Base-by-base conservation (phyloP, 1,140 invertebrate genomes). In the Philaenus spumarius region DNA sequence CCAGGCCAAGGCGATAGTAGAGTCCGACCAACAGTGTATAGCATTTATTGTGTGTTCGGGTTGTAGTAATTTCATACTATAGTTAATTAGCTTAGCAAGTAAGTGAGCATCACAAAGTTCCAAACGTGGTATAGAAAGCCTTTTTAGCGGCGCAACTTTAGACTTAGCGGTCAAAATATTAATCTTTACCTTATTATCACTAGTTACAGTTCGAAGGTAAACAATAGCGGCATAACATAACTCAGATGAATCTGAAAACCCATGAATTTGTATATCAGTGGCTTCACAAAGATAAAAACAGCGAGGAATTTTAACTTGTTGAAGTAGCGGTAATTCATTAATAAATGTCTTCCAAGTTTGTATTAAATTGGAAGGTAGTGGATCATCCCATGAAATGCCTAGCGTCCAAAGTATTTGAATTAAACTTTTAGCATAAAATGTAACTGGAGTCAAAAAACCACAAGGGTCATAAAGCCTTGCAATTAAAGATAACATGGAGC, bases 1-100 rank as follows among this genome's bases (percentile, higher is more conserved):
- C 60, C 60, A 61, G 9, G 46, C 11, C 17, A 61, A 37, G 1
- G 52, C 55, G 17, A 48, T 58, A 19, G 55, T 58, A 14, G 60
- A 61, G 43, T 61, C 60, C 4, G 46, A 24, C 45, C 52, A 60
- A 15, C 26, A 30, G 9, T 9, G 42, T 11, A n/a, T 35, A 3
- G n/a, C 23, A 46, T 47, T 17, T 20, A 15, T 17, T 20, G 19
- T 34, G n/a, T 26, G 47, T 1, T 1, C 19, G 2, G 14, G 22
- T 19, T 15, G 17, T 14, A 47, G 26, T 15, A 40, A 19, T 17
- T 20, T n/a, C 5, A 20, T 26, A 35, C 43, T 19, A 26, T 50
- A 50, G 11, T 24, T 30, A 15, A 60, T n/a, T 19, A 60, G 39
- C 30, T 55, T 47, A 19, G 26, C 20, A 7, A 55, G 39, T 5